phyloP scores from a whole-genome alignment of 2,797 vertebrate species.

The Sebastes trivittatus region DNA sequence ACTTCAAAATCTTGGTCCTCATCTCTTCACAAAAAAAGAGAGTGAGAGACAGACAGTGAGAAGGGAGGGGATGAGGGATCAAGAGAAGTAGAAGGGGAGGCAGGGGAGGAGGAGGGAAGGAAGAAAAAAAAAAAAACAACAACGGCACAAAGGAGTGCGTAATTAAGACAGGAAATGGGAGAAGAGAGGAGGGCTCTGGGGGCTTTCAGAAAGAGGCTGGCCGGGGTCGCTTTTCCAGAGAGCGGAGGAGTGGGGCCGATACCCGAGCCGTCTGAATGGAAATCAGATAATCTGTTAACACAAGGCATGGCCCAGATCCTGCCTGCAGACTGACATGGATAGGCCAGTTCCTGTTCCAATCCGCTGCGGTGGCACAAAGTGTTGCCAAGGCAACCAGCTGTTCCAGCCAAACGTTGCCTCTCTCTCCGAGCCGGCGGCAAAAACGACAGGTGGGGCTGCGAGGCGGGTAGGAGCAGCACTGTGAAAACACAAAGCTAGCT shows the following conservation, averaged over 20 bases:
- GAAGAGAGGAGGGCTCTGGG: conserved; percentile 78
- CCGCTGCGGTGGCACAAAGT: conserved; percentile 71
- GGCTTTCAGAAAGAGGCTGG: conserved; percentile 78
- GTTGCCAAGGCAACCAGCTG: conserved; percentile 72
- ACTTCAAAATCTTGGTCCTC: conserved; percentile 69
- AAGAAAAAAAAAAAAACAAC: conserved; percentile 49
- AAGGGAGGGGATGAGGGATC: conserved; percentile 58
- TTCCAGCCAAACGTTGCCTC: conserved; percentile 74
- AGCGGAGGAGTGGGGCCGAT: conserved; percentile 72
- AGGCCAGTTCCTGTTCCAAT: conserved; percentile 80
- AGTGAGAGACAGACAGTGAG: conserved; percentile 63
- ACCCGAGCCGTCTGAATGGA: conserved; percentile 80
- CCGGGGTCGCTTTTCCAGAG: conserved; percentile 74
- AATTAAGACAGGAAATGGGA: conserved; percentile 82
- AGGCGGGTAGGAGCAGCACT: conserved; percentile 39
- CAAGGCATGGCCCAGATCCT: conserved; percentile 81
- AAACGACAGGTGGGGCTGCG: conserved; percentile 70
- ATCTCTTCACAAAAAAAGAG: conserved; percentile 55
- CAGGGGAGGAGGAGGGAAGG: conserved; percentile 25
- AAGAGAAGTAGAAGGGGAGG: conserved; percentile 53
- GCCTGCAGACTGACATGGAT: conserved; percentile 78
- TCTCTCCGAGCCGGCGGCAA: conserved; percentile 36
- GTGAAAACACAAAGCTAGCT: conserved; percentile 45
- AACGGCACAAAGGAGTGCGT: conserved; percentile 73
- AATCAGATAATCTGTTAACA: conserved; percentile 83